These are phyloP conservation scores for Cassiopea xamachana DNA, from an alignment of 30 jellyfish, hydroid and myxozoan species.

Conservation along the genomic window DNA sequence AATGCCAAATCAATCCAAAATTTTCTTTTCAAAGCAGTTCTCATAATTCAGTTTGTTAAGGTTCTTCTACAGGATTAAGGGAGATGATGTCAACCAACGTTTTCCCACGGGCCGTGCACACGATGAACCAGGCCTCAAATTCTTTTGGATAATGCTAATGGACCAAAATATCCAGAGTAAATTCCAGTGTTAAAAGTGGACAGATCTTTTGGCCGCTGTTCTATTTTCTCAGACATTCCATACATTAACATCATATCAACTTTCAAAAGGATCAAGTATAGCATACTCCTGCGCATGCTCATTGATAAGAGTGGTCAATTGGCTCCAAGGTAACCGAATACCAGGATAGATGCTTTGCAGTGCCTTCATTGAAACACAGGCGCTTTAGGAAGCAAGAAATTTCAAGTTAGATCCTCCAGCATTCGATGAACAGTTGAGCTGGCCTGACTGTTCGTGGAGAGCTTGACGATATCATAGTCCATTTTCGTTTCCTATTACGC, in stretches of 20 bases:
- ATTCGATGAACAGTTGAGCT: too few relatives aligned
- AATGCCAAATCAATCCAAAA: constrained; percentile 20
- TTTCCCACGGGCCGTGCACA: constrained; percentile 69
- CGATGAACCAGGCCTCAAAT: constrained; percentile 37
- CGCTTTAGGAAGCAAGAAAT: too few relatives aligned
- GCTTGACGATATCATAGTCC: too few relatives aligned
- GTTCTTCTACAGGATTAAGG: constrained; percentile 19
- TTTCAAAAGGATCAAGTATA: neutral
- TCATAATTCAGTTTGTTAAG: neutral
- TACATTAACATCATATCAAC: neutral
- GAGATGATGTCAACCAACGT: constrained; percentile 24
- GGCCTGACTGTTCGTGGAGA: too few relatives aligned
- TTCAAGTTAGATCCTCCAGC: too few relatives aligned
- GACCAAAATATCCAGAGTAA: constrained; percentile 42
- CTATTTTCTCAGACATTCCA: constrained; percentile 17
- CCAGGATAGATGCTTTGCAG: neutral
- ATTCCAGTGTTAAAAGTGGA: constrained; percentile 5
- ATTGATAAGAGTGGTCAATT: neutral
- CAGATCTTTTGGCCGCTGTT: constrained; percentile 11
- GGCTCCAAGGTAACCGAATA: neutral
- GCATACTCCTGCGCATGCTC: neutral
- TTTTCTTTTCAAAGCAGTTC: constrained; percentile 28
- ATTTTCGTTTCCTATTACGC: too few relatives aligned
- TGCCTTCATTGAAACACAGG: neutral
- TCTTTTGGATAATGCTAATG: constrained; percentile 4